Evolutionary conservation across 2,113 vertebrate species (phyloP), one percentile per base, ranked within the genome.

Genomic region (Gymnobelideus leadbeateri): DNA sequence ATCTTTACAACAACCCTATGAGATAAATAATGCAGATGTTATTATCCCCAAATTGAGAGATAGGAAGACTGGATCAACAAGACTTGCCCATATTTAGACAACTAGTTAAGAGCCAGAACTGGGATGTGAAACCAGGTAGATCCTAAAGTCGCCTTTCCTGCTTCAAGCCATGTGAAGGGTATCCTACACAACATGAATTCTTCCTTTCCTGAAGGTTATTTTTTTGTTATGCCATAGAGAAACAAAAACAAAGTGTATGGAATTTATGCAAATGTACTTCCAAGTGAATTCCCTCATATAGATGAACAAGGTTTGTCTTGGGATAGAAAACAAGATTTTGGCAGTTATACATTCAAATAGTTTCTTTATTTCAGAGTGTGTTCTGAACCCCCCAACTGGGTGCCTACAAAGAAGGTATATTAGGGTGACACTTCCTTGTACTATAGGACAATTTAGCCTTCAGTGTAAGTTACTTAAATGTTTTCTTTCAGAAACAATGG

Each of bases 261-360:
- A 84, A 21, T 84, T 84, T 84, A 43, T 21, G n/a, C n/a, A 43
- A 43, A 43, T 84, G 14, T 77, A 8, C 10, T 84, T 84, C 68
- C 43, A 8, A 8, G 8, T 43, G n/a, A 84, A 84, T 84, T 84
- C 37, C 5, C 68, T 77, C 68, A 77, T 77, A 7, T 77, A n/a
- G 16, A 6, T 77, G 47, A 90, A 61, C 37, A 92, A 84, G 31
- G 89, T 84, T 89, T 92, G n/a, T 89, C 49, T 77, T 16, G 84
- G 28, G 51, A 43, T 55, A 92, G 91, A 77, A 89, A 84, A 95
- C 89, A 95, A 51, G 94, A 95, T 95, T 93, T 91, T 89, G 53
- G 77, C 49, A 84, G 93, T 68, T 92, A 92, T 54, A 28, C 90
- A 89, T 95, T 31, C 77, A 96, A 90, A 84, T 43, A 92, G 49